A percentile compares a stretch with the other conserved stretches of the same genome.
These are phyloP conservation scores for Agriopis aurantiaria DNA, from an alignment of 2,888 invertebrate genomes.

Conservation along the genomic window DNA sequence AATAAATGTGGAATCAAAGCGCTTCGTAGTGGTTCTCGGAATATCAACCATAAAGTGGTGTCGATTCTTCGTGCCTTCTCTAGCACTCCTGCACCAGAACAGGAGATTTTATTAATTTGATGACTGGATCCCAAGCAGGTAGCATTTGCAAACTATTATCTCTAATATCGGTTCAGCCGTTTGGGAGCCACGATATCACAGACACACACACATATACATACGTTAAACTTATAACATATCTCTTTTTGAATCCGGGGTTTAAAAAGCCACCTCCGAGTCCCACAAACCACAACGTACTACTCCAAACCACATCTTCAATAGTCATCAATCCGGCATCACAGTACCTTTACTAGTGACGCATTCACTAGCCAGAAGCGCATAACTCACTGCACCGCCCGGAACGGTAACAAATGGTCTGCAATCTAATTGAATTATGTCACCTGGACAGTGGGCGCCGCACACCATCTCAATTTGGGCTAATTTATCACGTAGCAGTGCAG, in stretches of 20 bases:
- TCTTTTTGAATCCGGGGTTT: no score
- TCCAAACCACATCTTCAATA: slow-evolving; percentile 21
- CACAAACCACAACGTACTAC: background rate
- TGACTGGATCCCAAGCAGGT: no score
- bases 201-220: no score
- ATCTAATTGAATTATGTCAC: slow-evolving; percentile 79
- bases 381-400: slow-evolving; percentile 59
- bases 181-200: no score
- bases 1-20: no score
- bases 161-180: no score
- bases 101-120: no score
- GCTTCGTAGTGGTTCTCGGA: no score
- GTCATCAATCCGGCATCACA: slow-evolving; percentile 20
- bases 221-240: no score
- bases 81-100: no score
- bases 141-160: background rate
- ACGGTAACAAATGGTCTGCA: slow-evolving; percentile 68
- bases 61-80: no score
- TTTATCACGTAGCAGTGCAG: slow-evolving; percentile 60
- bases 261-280: background rate
- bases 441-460: slow-evolving; percentile 62
- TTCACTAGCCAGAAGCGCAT: slow-evolving; percentile 48
- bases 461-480: slow-evolving; percentile 69
- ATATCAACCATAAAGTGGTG: no score
- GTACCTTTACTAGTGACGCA: slow-evolving; percentile 42